A percentile compares a stretch with the other conserved stretches of the same genome.
phyloP scores from a whole-genome alignment of 1,140 invertebrate genomes.

The Thaumatotibia leucotreta region DNA sequence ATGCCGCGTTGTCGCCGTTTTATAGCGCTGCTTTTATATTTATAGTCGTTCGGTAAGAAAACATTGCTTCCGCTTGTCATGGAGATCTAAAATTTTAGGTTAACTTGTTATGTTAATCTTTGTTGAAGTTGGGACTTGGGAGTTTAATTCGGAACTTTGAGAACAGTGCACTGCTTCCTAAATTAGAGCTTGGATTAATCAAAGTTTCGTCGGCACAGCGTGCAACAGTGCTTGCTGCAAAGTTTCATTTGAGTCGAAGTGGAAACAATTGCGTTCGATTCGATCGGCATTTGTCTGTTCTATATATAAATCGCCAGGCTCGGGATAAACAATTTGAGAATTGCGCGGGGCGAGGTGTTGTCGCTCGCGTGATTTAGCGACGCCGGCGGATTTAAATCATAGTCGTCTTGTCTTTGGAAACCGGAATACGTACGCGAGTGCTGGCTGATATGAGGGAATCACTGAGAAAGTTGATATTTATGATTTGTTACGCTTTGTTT shows the following conservation, averaged over 20 bases:
- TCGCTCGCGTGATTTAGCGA: slow-evolving; percentile 60
- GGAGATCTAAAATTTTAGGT: slow-evolving; percentile 10
- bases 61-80: slow-evolving; percentile 20
- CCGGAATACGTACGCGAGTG: slow-evolving; percentile 43
- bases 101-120: slow-evolving; percentile 13
- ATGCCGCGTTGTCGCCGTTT: slow-evolving; percentile 23
- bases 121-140: background rate
- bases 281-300: slow-evolving; percentile 66
- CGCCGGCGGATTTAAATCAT: slow-evolving; percentile 50
- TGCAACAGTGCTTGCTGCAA: slow-evolving; percentile 39
- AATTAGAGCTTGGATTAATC: slow-evolving; percentile 44
- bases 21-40: slow-evolving; percentile 27
- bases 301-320: slow-evolving; percentile 73
- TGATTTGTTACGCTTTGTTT: slow-evolving; percentile 42
- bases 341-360: slow-evolving; percentile 54
- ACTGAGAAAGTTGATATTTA: slow-evolving; percentile 32
- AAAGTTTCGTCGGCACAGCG: slow-evolving; percentile 43
- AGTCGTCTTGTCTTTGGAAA: slow-evolving; percentile 40
- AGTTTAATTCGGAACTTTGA: slow-evolving; percentile 7
- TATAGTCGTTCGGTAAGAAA: slow-evolving; percentile 23
- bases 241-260: slow-evolving; percentile 60
- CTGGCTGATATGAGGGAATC: slow-evolving; percentile 28
- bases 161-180: background rate
- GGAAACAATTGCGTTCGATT: slow-evolving; percentile 72
- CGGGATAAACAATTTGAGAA: slow-evolving; percentile 70